These are phyloP conservation scores for Drosophila nannoptera DNA, from an alignment of 1,140 invertebrate species.

Conservation along the genomic window DNA sequence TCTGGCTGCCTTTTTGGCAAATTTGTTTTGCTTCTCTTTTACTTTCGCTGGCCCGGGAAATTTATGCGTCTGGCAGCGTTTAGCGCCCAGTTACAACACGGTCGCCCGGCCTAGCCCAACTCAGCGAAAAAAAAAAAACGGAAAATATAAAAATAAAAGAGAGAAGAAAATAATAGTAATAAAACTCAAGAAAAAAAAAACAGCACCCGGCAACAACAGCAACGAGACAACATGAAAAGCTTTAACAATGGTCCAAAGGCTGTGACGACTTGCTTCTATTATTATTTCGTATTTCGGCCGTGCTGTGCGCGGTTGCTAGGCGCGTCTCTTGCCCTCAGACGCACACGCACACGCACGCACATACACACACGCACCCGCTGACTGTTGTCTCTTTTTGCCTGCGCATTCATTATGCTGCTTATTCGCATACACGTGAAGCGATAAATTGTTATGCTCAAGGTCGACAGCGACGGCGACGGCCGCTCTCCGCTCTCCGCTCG, in stretches of 20 bases:
- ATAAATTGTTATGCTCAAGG: slow-evolving; percentile 76
- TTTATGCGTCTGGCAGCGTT: slow-evolving; percentile 34
- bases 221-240: slow-evolving; percentile 12
- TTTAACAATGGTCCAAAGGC: slow-evolving; percentile 32
- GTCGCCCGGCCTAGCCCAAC: slow-evolving; percentile 7
- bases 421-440: slow-evolving; percentile 75
- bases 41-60: slow-evolving; percentile 30
- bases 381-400: slow-evolving; percentile 10
- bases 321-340: slow-evolving; percentile 41
- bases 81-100: slow-evolving; percentile 28
- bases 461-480: slow-evolving; percentile 41
- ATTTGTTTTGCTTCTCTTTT: slow-evolving; percentile 9
- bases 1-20: not conserved
- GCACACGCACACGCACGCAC: not conserved
- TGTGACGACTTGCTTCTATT: slow-evolving; percentile 5
- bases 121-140: not conserved
- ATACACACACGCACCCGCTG: not conserved
- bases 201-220: slow-evolving; percentile 3
- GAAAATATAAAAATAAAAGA: not conserved
- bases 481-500: slow-evolving; percentile 12
- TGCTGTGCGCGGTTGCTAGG: slow-evolving; percentile 52
- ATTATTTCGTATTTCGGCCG: slow-evolving; percentile 3
- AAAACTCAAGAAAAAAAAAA: slow-evolving; percentile 10
- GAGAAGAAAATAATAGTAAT: not conserved
- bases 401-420: slow-evolving; percentile 44